These are phyloP conservation scores for Tamandua tetradactyla DNA, from an alignment of 2,797 vertebrate genomes.

Conservation along the genomic window DNA sequence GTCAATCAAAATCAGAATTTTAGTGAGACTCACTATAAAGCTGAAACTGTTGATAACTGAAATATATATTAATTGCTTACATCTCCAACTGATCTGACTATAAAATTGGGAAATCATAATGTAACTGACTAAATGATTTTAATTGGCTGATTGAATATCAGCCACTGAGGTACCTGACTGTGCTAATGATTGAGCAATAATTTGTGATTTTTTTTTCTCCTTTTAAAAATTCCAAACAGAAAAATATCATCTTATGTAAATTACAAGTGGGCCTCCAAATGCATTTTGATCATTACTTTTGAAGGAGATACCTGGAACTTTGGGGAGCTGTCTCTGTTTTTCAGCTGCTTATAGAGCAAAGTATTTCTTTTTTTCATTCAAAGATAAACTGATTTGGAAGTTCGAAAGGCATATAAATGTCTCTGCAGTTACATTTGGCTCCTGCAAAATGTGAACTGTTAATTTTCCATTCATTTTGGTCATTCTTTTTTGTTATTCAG, in stretches of 20 bases:
- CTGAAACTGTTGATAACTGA: slow-evolving; percentile 61
- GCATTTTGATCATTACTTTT: slow-evolving; percentile 56
- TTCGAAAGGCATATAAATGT: not conserved
- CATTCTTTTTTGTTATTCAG: no score
- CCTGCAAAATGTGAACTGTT: not conserved
- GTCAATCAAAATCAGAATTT: slow-evolving; percentile 64
- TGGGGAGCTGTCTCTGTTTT: slow-evolving; percentile 24
- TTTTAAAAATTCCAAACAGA: slow-evolving; percentile 66
- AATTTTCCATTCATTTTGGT: not conserved
- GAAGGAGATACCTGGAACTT: slow-evolving; percentile 26
- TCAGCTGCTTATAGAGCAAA: not conserved
- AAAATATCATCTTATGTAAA: slow-evolving; percentile 50
- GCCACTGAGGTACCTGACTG: slow-evolving; percentile 67
- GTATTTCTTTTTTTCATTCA: not conserved
- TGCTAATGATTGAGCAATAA: slow-evolving; percentile 74
- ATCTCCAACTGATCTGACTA: slow-evolving; percentile 66
- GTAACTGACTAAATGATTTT: slow-evolving; percentile 70
- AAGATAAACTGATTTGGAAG: not conserved
- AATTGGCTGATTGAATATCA: slow-evolving; percentile 66
- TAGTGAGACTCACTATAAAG: not conserved
- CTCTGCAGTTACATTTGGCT: not conserved
- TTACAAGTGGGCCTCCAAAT: slow-evolving; percentile 34
- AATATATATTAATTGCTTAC: slow-evolving; percentile 70
- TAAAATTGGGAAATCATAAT: slow-evolving; percentile 76
- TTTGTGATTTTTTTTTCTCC: slow-evolving; percentile 28